A percentile compares a stretch with the other conserved stretches of the same genome.
Conservation (phyloP, 2,797 vertebrate species). For the Notamacropus eugenii region DNA sequence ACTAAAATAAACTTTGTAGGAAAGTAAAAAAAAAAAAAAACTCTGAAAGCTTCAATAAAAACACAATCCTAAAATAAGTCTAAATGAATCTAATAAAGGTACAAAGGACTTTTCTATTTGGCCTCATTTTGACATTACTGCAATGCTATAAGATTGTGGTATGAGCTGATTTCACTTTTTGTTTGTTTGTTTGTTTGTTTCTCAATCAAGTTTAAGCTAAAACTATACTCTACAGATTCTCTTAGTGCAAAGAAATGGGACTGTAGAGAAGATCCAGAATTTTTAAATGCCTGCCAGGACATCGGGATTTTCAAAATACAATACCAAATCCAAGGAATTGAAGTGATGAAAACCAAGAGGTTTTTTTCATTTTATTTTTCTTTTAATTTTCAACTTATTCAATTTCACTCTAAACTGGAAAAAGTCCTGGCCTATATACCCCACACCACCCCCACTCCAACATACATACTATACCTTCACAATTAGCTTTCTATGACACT, state of each 20-base stretch:
- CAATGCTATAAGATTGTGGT: not conserved
- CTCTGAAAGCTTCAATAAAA: constrained; percentile 12
- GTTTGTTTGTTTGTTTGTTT: not conserved
- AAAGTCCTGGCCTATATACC: not conserved
- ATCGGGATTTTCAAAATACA: not conserved
- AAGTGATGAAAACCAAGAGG: not conserved
- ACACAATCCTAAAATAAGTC: not conserved
- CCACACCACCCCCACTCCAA: no score
- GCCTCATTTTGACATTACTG: not conserved
- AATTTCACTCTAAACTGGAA: not conserved
- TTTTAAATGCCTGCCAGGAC: not conserved
- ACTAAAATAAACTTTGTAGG: constrained; percentile 45
- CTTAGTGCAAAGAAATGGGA: not conserved
- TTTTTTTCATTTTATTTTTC: not conserved
- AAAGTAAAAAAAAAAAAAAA: constrained; percentile 21
- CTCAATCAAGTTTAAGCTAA: not conserved
- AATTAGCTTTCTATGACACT: accelerated
- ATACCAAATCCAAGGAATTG: not conserved
- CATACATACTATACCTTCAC: accelerated
- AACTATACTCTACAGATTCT: not conserved
- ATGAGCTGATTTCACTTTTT: not conserved
- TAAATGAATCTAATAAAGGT: not conserved
- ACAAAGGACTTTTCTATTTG: not conserved
- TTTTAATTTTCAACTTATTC: no score
- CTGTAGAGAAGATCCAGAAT: not conserved